Conservation (phyloP, 2,113 vertebrate species). For the Naja naja region DNA sequence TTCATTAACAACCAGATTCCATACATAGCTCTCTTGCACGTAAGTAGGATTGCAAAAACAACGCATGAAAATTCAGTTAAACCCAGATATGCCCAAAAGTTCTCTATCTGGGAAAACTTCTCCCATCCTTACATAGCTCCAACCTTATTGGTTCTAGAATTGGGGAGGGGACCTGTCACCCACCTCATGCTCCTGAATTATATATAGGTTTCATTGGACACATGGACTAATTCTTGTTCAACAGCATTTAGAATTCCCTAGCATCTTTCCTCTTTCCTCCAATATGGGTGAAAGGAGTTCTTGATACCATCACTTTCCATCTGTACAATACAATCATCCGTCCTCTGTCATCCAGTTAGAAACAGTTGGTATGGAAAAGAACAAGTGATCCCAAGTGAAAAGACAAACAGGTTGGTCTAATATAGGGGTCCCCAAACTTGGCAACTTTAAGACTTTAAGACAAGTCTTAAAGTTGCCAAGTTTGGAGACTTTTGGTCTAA, state of each 20-base stretch:
- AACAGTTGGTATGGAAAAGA: background rate
- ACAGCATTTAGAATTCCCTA: background rate
- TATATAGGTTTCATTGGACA: background rate
- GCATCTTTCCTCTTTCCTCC: too few species aligned
- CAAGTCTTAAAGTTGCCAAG: too few species aligned
- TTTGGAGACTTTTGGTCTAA: background rate
- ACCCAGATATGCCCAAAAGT: background rate
- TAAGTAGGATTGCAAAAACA: background rate
- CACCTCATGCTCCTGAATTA: background rate
- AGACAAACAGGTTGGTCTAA: background rate
- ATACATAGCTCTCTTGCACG: background rate
- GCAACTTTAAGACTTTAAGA: too few species aligned
- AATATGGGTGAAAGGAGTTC: background rate
- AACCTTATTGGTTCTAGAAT: background rate
- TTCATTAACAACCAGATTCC: background rate
- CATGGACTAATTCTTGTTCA: background rate
- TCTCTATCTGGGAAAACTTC: background rate
- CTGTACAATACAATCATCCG: background rate
- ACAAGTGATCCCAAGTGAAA: background rate
- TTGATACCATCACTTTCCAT: background rate
- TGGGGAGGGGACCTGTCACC: background rate
- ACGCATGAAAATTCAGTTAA: background rate
- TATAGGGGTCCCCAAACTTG: background rate
- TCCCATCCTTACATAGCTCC: background rate
- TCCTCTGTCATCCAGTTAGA: background rate